These are phyloP conservation scores for Phaethornis superciliosus DNA, from an alignment of 2,113 vertebrate genomes.

Conservation along the genomic window DNA sequence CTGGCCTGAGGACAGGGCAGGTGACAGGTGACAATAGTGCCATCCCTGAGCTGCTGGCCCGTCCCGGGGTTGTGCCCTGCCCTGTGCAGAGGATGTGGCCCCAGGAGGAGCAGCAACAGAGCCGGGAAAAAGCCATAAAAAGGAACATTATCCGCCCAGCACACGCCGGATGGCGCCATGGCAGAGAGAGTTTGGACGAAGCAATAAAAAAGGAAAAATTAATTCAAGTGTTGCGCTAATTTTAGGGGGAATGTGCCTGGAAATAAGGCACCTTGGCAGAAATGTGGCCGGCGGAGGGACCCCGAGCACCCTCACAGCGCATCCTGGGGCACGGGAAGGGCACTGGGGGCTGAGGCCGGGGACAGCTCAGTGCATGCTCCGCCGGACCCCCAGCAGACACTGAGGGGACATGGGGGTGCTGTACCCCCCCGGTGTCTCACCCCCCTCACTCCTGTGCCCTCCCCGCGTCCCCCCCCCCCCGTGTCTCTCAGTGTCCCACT, in stretches of 20 bases:
- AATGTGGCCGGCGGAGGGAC: neutral
- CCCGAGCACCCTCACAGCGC: accelerated
- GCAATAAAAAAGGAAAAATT: conserved; percentile 25
- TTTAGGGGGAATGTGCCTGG: neutral
- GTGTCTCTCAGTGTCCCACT: neutral
- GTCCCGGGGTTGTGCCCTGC: accelerated
- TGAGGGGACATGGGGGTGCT: no score
- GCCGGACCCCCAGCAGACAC: accelerated
- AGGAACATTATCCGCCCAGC: neutral
- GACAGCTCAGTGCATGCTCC: neutral
- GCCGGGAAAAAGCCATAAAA: neutral
- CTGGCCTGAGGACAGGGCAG: neutral
- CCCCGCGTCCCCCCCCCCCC: accelerated
- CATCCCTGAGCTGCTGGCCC: accelerated
- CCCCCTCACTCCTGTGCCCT: no score
- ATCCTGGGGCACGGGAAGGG: neutral
- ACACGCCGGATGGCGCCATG: accelerated
- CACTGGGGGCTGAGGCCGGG: neutral
- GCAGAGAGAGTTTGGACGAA: neutral
- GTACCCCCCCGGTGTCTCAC: neutral
- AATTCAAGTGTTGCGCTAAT: conserved; percentile 53
- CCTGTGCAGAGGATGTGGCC: accelerated
- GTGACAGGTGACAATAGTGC: neutral
- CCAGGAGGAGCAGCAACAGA: accelerated
- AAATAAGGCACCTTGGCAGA: neutral